Percentiles rank a stretch among this genome's conserved stretches.
These are phyloP conservation scores for Ypsolopha scabrella DNA, from an alignment of 2,888 invertebrate genomes.

Conservation along the genomic window DNA sequence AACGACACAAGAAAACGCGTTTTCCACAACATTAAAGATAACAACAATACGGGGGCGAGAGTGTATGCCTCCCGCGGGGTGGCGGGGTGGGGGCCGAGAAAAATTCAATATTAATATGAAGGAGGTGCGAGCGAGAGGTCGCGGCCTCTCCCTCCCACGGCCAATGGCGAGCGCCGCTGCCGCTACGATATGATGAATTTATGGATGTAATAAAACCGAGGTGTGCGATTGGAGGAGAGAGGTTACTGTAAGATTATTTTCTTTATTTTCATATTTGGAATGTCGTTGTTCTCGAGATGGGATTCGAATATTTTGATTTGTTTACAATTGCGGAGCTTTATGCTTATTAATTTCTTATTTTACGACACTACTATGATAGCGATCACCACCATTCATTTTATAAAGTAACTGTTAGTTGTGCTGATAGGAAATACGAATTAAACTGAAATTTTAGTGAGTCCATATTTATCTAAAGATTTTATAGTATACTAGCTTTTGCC, in stretches of 20 bases:
- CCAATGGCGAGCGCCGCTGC: conserved; percentile 67
- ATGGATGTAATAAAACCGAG: conserved; percentile 84
- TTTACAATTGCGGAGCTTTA: too few relatives aligned
- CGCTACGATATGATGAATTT: conserved; percentile 81
- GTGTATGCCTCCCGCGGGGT: conserved; percentile 68
- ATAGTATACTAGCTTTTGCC: too few relatives aligned
- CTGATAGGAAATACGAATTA: too few relatives aligned
- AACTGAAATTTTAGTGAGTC: not conserved
- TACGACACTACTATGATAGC: too few relatives aligned
- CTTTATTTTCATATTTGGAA: conserved; percentile 69
- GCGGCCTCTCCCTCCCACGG: conserved; percentile 62
- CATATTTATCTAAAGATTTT: too few relatives aligned
- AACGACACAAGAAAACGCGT: conserved; percentile 72
- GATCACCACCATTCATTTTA: too few relatives aligned
- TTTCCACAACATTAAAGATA: conserved; percentile 72
- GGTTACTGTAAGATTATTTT: conserved; percentile 66
- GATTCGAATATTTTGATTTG: too few relatives aligned
- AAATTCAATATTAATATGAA: conserved; percentile 87
- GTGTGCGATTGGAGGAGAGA: conserved; percentile 76
- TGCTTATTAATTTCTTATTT: too few relatives aligned
- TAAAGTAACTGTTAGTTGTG: too few relatives aligned
- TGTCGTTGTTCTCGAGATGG: conserved; percentile 17
- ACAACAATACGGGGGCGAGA: conserved; percentile 70
- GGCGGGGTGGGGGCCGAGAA: conserved; percentile 72
- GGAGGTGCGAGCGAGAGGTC: conserved; percentile 73